Evolutionary conservation across 2,113 vertebrate genomes (phyloP).

Genomic region (Rhodinocichla rosea): DNA sequence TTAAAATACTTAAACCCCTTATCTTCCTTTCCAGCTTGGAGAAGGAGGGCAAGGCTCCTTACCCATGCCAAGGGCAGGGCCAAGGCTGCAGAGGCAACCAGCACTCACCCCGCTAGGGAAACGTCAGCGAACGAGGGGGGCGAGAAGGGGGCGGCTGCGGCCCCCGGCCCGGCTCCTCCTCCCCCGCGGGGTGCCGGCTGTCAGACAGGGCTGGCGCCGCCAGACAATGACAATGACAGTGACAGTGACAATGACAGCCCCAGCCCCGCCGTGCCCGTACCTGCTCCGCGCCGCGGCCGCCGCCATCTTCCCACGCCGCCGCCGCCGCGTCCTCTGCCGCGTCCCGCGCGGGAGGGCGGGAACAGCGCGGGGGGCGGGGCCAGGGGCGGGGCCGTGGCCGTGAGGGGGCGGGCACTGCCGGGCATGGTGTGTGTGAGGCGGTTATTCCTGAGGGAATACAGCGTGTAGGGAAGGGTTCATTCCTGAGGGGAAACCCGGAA

Average conservation of each 20-base stretch:
- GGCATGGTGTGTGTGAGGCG: too few species aligned
- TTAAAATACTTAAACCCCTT: background rate
- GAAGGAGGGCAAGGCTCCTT: background rate
- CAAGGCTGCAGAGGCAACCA: background rate
- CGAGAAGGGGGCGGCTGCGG: background rate
- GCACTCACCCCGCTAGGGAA: background rate
- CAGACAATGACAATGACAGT: background rate
- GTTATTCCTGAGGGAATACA: too few species aligned
- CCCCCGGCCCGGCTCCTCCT: background rate
- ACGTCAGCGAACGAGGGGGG: rapidly evolving
- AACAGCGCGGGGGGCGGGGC: background rate
- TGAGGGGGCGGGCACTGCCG: too few species aligned
- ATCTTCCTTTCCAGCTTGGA: background rate
- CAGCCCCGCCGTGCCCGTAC: background rate
- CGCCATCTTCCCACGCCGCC: conserved; percentile 64
- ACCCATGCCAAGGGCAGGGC: background rate
- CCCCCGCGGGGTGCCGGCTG: background rate
- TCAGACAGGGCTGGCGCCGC: background rate
- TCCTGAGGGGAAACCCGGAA: too few species aligned
- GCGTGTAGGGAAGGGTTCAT: too few species aligned
- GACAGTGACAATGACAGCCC: rapidly evolving
- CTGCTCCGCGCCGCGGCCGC: conserved; percentile 29
- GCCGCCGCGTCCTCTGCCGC: background rate
- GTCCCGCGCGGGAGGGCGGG: background rate
- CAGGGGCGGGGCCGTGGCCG: background rate